Percentiles rank a stretch among this genome's conserved stretches.
Conservation (phyloP, 2,888 invertebrate genomes). For the Colletes collaris region DNA sequence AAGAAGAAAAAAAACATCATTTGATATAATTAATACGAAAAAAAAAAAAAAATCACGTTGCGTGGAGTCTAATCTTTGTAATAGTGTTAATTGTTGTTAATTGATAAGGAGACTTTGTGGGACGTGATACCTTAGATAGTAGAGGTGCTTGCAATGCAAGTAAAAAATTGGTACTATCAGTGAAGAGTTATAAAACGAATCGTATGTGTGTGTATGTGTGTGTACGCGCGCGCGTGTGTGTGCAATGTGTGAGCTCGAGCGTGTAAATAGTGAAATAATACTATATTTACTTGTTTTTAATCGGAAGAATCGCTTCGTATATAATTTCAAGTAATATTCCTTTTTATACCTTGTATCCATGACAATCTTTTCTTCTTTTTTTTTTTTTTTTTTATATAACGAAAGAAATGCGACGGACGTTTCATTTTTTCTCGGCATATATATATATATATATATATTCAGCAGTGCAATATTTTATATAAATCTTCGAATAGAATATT, state of each 20-base stretch:
- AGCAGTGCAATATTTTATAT: conserved; percentile 65
- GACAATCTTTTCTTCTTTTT: conserved; percentile 66
- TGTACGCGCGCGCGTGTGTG: conserved; percentile 27
- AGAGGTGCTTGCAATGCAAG: conserved; percentile 78
- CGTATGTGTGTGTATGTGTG: conserved; percentile 29
- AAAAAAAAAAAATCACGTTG: conserved; percentile 68
- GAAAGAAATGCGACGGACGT: conserved; percentile 12
- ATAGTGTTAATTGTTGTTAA: conserved; percentile 74
- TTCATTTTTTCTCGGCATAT: conserved; percentile 40
- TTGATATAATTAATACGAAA: conserved; percentile 59
- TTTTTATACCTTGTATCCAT: conserved; percentile 63
- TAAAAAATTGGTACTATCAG: conserved; percentile 64
- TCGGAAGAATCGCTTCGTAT: conserved; percentile 44
- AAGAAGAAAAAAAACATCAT: conserved; percentile 43
- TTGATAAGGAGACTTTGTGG: conserved; percentile 67
- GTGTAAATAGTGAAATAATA: conserved; percentile 52
- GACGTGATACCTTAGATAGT: conserved; percentile 64
- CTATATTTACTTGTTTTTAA: conserved; percentile 54
- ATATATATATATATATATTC: conserved; percentile 23
- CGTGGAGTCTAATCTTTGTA: conserved; percentile 72
- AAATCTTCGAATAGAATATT: conserved; percentile 40
- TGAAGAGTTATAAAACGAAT: conserved; percentile 45
- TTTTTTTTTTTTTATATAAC: conserved; percentile 48
- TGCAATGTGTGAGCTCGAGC: conserved; percentile 20
- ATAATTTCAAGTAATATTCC: conserved; percentile 45